Percentiles rank a stretch among this genome's conserved stretches.
These are phyloP conservation scores for Candoia aspera DNA, from an alignment of 2,113 vertebrate species.

Conservation along the genomic window DNA sequence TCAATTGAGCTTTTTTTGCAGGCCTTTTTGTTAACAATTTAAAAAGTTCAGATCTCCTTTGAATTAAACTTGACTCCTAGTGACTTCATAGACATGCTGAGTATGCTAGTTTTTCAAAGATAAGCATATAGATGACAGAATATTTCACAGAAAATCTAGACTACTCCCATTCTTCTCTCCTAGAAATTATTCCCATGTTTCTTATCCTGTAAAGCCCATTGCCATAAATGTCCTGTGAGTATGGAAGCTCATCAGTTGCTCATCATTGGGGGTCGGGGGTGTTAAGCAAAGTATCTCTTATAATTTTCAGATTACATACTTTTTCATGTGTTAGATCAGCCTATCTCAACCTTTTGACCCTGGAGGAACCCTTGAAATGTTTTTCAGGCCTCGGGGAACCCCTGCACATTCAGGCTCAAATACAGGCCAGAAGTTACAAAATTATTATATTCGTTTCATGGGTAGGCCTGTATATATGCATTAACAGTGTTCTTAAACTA, in stretches of 20 bases:
- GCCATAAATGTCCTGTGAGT: not conserved
- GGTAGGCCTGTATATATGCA: too few species aligned
- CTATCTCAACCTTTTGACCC: too few species aligned
- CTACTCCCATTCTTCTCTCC: not conserved
- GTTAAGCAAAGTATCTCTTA: not conserved
- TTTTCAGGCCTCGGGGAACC: too few species aligned
- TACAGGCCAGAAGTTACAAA: too few species aligned
- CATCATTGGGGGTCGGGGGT: not conserved
- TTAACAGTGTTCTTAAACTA: too few species aligned
- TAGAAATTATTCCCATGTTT: not conserved
- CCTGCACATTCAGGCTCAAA: too few species aligned
- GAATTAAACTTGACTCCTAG: not conserved
- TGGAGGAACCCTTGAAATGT: too few species aligned
- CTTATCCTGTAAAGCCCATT: not conserved
- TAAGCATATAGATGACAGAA: not conserved
- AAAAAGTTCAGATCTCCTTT: not conserved
- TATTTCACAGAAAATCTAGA: not conserved
- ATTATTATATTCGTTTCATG: too few species aligned
- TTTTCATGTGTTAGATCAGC: not conserved
- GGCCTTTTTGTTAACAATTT: not conserved
- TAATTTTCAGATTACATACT: not conserved
- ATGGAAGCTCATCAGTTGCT: not conserved
- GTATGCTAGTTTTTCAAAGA: not conserved
- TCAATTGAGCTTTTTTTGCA: not conserved
- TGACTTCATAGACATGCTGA: not conserved